Percentiles rank a stretch among this genome's conserved stretches.
Evolutionary conservation across 2,888 invertebrate species (phyloP).

Genomic region (Frankliniella fusca): DNA sequence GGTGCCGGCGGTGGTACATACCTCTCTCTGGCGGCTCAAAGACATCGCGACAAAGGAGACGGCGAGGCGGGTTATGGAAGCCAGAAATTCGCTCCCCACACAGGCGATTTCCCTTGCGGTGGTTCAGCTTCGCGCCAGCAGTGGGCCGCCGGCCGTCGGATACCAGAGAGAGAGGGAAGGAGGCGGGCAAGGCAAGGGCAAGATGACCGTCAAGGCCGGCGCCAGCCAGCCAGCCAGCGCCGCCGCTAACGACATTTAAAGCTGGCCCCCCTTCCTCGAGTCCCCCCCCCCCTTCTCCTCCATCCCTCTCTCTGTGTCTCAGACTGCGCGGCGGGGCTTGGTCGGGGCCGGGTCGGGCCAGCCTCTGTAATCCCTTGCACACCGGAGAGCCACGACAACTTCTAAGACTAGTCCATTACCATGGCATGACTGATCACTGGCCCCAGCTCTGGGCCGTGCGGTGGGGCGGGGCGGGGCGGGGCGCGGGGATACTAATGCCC

Average conservation of each 20-base stretch:
- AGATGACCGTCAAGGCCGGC: not conserved
- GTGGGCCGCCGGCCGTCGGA: too few species aligned
- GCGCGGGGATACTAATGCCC: not conserved
- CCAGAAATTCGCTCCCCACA: too few species aligned
- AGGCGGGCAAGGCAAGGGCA: not conserved
- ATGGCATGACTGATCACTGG: constrained; percentile 18
- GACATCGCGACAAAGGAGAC: too few species aligned
- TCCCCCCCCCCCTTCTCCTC: not conserved
- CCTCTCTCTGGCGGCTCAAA: too few species aligned
- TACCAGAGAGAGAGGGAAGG: not conserved
- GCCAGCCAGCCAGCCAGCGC: too few species aligned
- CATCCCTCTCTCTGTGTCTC: not conserved
- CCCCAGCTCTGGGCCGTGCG: not conserved
- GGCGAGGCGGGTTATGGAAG: too few species aligned
- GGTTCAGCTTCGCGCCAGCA: too few species aligned
- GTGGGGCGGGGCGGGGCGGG: too few species aligned
- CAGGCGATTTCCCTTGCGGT: too few species aligned
- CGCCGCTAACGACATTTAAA: constrained; percentile 17
- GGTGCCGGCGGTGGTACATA: too few species aligned
- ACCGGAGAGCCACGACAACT: not conserved
- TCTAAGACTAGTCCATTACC: constrained; percentile 24
- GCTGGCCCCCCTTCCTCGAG: not conserved
- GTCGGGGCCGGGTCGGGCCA: not conserved
- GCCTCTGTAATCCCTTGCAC: not conserved
- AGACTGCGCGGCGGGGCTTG: not conserved